phyloP scores from a whole-genome alignment of 1,140 invertebrate species.

The Drosophila malerkotliana region DNA sequence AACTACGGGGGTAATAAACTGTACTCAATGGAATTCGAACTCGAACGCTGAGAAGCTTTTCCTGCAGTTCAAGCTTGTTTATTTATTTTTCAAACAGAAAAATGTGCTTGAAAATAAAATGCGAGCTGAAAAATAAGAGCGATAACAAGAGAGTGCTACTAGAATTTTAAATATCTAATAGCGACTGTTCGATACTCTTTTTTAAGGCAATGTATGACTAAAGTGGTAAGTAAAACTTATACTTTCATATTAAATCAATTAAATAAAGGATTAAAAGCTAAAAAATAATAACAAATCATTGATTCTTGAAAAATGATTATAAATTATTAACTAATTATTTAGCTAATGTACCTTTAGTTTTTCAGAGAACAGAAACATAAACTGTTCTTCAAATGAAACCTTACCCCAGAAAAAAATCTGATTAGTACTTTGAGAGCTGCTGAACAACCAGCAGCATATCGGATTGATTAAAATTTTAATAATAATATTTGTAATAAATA shows the following conservation, averaged over 20 bases:
- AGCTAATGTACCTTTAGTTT: not conserved
- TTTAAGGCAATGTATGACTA: not conserved
- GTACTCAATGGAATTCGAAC: constrained; percentile 15
- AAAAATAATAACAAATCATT: not conserved
- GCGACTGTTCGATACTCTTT: not conserved
- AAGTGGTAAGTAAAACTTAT: too few relatives aligned
- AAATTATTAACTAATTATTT: not conserved
- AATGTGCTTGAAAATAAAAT: not conserved
- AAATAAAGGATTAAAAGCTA: too few relatives aligned
- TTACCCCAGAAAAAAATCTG: not conserved
- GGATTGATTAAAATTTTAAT: not conserved
- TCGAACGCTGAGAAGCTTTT: constrained; percentile 5
- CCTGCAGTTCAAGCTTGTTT: not conserved
- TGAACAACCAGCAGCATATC: not conserved
- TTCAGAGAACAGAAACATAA: constrained; percentile 9
- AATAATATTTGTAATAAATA: not conserved
- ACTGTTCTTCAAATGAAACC: constrained; percentile 4
- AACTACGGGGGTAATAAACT: constrained; percentile 2
- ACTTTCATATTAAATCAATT: too few relatives aligned
- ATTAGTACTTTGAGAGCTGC: constrained; percentile 14
- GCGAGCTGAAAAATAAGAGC: not conserved
- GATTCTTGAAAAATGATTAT: not conserved
- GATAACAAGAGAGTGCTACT: constrained; percentile 7
- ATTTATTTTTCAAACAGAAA: constrained; percentile 2
- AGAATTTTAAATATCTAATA: not conserved